A percentile compares a stretch with the other conserved stretches of the same genome.
phyloP scores from a whole-genome alignment of 2,797 vertebrate genomes.

The Myotis vivesi region DNA sequence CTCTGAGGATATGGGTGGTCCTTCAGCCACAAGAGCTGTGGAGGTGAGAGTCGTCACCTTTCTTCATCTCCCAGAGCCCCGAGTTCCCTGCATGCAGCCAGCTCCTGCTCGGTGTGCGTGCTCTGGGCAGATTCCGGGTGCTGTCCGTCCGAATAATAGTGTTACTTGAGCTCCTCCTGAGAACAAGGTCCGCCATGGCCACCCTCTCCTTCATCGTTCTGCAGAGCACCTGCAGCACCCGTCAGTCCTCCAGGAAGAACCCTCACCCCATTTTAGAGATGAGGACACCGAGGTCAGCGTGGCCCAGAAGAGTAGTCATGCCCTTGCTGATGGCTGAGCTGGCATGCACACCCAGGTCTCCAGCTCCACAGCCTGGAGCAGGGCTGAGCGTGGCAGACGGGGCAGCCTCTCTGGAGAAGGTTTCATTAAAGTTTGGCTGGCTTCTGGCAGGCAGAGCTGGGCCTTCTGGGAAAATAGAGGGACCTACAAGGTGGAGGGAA shows the following conservation, averaged over 20 bases:
- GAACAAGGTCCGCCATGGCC: background rate
- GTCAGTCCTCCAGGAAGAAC: background rate
- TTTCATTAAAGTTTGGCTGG: background rate
- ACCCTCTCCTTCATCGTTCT: background rate
- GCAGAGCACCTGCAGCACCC: background rate
- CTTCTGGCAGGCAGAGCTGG: background rate
- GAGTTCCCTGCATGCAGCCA: background rate
- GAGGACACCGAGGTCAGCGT: background rate
- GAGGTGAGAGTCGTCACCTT: background rate
- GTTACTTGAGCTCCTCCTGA: background rate
- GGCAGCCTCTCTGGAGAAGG: background rate
- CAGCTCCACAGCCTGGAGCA: background rate
- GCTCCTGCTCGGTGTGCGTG: background rate
- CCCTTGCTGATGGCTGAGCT: background rate
- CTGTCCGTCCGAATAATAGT: background rate
- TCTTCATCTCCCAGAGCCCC: background rate
- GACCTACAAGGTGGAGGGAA: background rate
- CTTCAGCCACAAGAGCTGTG: background rate
- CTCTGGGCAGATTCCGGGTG: background rate
- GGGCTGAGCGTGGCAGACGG: background rate
- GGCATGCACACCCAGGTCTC: background rate
- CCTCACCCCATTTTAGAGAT: conserved; percentile 23
- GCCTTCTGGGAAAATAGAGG: background rate
- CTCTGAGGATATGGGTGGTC: background rate
- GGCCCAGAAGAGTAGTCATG: background rate